phyloP scores from a whole-genome alignment of 64 coral and sea anemone species.

The Porites lutea region DNA sequence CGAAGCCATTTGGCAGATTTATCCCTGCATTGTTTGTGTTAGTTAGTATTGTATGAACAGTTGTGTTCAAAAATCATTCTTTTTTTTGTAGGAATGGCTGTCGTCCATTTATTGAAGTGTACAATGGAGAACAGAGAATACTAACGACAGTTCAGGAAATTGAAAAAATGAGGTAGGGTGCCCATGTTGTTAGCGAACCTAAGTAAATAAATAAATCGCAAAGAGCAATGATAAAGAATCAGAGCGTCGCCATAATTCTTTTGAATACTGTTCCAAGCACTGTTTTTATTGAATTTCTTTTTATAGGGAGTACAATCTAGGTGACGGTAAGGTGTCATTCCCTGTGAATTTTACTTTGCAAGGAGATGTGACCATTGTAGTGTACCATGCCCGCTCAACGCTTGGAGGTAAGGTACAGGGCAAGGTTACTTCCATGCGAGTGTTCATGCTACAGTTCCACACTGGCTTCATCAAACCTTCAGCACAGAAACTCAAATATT shows the following conservation, averaged over 20 bases:
- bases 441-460: constrained; percentile 96
- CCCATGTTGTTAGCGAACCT: too few species aligned
- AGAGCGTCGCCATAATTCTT: too few species aligned
- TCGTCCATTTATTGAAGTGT: constrained; percentile 96
- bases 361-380: constrained; percentile 91
- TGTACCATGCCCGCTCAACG: constrained; percentile 94
- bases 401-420: constrained; percentile 97
- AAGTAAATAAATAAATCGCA: too few species aligned
- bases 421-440: constrained; percentile 90
- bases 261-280: too few species aligned
- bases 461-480: constrained; percentile 95
- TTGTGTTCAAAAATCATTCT: neutral
- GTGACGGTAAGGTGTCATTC: constrained; percentile 89
- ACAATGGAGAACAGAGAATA: constrained; percentile 88
- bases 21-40: too few species aligned
- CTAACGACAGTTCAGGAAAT: constrained; percentile 95
- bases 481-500: constrained; percentile 93
- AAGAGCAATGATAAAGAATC: too few species aligned
- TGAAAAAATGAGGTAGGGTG: constrained; percentile 91
- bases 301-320: constrained; percentile 83
- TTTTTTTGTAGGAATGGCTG: constrained; percentile 80
- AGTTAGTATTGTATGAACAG: neutral
- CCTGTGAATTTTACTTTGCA: constrained; percentile 89
- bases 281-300: neutral
- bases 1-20: too few species aligned